Evolutionary conservation across 2,888 invertebrate species (phyloP), one percentile per base, ranked within the genome.

Genomic region (Troilus luridus): DNA sequence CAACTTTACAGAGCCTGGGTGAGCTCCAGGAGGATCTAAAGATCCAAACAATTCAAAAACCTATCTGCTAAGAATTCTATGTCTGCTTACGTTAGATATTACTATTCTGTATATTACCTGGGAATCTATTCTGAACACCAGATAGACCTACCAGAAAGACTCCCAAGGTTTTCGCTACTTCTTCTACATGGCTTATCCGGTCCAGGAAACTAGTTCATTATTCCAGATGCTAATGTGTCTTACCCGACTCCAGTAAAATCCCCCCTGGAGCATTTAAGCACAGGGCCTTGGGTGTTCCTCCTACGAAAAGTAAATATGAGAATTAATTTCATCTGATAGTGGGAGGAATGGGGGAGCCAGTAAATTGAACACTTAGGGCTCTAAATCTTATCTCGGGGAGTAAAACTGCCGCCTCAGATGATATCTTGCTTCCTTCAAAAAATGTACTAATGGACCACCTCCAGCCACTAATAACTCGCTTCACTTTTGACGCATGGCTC

Each of bases 241-340:
- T 24, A 17, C 10, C 41, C 27, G 41, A 77, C 27, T 14, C 72
- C 41, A 17, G 64, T 41, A 41, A 77, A 17, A 77, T 27, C 72
- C 17, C 14, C 72, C 17, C 14, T 17, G 41, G 6, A 77, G 19
- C 72, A 77, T 77, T 41, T 24, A 77, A 10, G 24, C 67, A 67
- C 14, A 24, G 88, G 24, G 56, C n/a, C n/a, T 10, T 62, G 89
- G 64, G 89, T 54, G 64, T 62, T 89, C 89, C 89, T 62, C 89
- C 89, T 56, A 89, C 89, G 89, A 89, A 67, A 67, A 89, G 89
- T 89, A 89, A 89, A 89, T 89, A 89, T 67, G 67, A 89, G 89
- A 89, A 89, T 89, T 89, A 89, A 89, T 89, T 89, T 56, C 62
- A 89, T 89, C 89, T 89, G 89, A 89, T 89, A 89, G 89, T 67